Percentiles rank a stretch among this genome's conserved stretches.
Evolutionary conservation across 2,113 vertebrate genomes (phyloP).

Genomic region (Acrocephalus arundinaceus): DNA sequence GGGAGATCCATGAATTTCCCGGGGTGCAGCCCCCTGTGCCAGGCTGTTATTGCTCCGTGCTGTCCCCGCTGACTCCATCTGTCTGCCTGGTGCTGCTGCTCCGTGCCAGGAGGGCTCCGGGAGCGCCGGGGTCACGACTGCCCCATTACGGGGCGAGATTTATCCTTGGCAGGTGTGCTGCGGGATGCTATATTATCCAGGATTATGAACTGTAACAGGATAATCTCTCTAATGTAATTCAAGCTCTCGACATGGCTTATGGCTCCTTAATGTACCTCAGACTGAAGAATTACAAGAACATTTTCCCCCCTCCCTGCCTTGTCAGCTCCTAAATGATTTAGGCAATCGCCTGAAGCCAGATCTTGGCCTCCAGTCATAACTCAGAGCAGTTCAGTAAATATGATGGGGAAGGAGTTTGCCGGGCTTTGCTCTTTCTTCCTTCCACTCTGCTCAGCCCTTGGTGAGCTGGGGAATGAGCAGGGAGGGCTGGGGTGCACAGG

Average conservation of each 20-base stretch:
- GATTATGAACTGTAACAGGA: constrained; percentile 88
- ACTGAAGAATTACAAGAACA: constrained; percentile 87
- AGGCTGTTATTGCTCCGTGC: constrained; percentile 18
- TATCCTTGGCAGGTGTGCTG: constrained; percentile 81
- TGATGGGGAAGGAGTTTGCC: constrained; percentile 68
- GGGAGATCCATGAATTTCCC: not conserved
- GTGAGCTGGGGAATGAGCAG: not conserved
- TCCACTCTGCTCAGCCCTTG: not conserved
- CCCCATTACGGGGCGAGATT: constrained; percentile 80
- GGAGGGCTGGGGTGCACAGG: not conserved
- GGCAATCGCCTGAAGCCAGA: constrained; percentile 82
- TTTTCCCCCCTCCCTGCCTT: constrained; percentile 77
- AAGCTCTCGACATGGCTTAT: constrained; percentile 88
- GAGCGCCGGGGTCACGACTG: constrained; percentile 73
- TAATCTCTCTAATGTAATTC: constrained; percentile 89
- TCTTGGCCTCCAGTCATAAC: constrained; percentile 79
- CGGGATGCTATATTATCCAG: constrained; percentile 82
- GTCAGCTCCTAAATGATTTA: constrained; percentile 85
- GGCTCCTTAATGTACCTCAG: constrained; percentile 87
- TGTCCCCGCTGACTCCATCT: constrained; percentile 34
- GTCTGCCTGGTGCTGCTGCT: constrained; percentile 32
- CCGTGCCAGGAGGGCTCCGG: constrained; percentile 57
- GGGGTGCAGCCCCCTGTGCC: not conserved
- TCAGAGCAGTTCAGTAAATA: constrained; percentile 80
- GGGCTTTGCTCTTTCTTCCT: constrained; percentile 51